phyloP scores from a whole-genome alignment of 2,797 vertebrate species.

The Hybognathus amarus region DNA sequence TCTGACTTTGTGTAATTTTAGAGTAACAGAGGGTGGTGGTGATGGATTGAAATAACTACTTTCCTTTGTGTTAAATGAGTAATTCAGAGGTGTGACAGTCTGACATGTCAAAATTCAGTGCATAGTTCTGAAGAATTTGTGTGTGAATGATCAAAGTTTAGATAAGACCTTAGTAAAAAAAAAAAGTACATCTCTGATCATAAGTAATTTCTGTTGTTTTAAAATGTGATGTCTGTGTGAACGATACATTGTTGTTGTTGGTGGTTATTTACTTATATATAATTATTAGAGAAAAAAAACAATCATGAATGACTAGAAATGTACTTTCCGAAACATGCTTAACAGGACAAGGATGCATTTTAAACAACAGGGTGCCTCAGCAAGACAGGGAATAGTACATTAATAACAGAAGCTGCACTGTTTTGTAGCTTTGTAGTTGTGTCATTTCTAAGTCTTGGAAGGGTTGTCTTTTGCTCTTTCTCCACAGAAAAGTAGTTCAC shows the following conservation, averaged over 20 bases:
- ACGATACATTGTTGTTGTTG: no score
- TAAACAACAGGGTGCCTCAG: conserved; percentile 12
- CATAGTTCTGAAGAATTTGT: not conserved
- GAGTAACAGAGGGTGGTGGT: conserved; percentile 19
- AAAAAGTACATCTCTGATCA: not conserved
- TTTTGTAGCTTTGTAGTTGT: conserved; percentile 13
- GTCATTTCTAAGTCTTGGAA: conserved; percentile 19
- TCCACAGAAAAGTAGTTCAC: conserved; percentile 16
- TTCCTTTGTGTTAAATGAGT: conserved; percentile 31
- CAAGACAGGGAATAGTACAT: conserved; percentile 1
- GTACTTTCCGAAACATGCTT: not conserved
- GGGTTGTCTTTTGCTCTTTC: conserved; percentile 6
- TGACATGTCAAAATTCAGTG: conserved; percentile 6
- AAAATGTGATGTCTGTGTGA: no score
- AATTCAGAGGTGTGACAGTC: conserved; percentile 1
- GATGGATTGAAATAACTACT: not conserved
- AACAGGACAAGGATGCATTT: not conserved
- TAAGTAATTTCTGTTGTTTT: not conserved
- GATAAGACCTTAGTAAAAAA: not conserved
- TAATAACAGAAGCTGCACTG: not conserved
- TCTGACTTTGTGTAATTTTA: conserved; percentile 40
- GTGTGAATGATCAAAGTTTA: conserved; percentile 9
- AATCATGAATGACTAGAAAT: not conserved
- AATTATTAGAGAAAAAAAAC: not conserved
- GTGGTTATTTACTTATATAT: no score